Percentiles rank a stretch among this genome's conserved stretches.
These are phyloP conservation scores for Coilia nasus DNA, from an alignment of 2,797 vertebrate genomes.

Conservation along the genomic window DNA sequence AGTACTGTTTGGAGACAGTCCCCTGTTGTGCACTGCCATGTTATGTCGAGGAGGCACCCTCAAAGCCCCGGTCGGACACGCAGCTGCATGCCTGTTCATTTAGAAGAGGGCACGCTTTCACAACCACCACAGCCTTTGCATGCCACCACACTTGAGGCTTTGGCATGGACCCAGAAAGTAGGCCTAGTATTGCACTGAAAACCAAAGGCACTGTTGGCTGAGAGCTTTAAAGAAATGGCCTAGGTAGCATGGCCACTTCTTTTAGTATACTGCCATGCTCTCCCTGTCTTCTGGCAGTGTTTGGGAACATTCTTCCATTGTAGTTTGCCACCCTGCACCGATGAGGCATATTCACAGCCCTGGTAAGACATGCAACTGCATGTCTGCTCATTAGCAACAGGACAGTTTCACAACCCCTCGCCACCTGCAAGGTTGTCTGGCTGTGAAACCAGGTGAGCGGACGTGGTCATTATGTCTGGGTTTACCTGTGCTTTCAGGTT, in stretches of 20 bases:
- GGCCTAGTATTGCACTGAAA: not conserved
- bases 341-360: no score
- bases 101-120: constrained; percentile 7
- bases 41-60: not conserved
- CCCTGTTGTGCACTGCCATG: not conserved
- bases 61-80: constrained; percentile 16
- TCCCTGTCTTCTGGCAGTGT: no score
- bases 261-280: no score
- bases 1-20: not conserved
- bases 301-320: no score
- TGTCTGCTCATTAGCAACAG: no score
- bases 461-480: not conserved
- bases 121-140: not conserved
- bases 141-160: not conserved
- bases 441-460: not conserved
- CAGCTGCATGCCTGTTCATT: not conserved
- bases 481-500: not conserved
- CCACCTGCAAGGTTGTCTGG: not conserved
- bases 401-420: no score
- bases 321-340: no score
- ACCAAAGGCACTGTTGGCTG: not conserved
- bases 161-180: not conserved
- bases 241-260: no score
- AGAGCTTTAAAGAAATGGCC: not conserved
- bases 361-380: no score